phyloP scores from a whole-genome alignment of 2,888 invertebrate genomes.

The Calliopum simillimum region DNA sequence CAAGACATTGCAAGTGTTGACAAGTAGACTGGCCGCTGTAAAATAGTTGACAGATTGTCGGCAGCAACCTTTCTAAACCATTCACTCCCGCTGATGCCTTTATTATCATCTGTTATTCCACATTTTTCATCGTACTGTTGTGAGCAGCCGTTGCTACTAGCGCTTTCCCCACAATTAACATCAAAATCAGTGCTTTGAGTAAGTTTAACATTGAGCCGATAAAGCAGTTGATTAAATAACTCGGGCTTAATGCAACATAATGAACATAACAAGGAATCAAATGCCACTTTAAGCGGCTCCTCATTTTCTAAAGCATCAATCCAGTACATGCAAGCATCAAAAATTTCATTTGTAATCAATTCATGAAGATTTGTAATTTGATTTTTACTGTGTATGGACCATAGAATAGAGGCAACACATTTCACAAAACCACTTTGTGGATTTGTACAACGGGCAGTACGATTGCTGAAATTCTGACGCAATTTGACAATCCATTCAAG shows the following conservation, averaged over 20 bases:
- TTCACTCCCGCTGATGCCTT: constrained; percentile 69
- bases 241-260: constrained; percentile 86
- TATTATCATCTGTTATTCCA: constrained; percentile 79
- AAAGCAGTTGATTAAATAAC: constrained; percentile 79
- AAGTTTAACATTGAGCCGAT: constrained; percentile 75
- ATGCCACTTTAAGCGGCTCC: constrained; percentile 81
- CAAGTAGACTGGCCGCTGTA: constrained; percentile 75
- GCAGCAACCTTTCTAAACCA: constrained; percentile 73
- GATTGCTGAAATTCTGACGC: constrained; percentile 60
- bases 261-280: constrained; percentile 89
- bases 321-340: constrained; percentile 83
- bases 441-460: constrained; percentile 61
- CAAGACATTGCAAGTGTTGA: constrained; percentile 83
- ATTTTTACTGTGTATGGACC: constrained; percentile 77
- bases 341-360: constrained; percentile 79
- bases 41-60: constrained; percentile 70
- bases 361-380: constrained; percentile 75
- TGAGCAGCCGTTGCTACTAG: constrained; percentile 18
- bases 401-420: constrained; percentile 84
- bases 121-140: constrained; percentile 53
- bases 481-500: constrained; percentile 76
- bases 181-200: constrained; percentile 39
- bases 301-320: constrained; percentile 77
- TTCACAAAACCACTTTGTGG: constrained; percentile 72
- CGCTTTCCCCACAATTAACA: background rate